Evolutionary conservation across 2,113 vertebrate species (phyloP).

Genomic region (Ascaphus truei): DNA sequence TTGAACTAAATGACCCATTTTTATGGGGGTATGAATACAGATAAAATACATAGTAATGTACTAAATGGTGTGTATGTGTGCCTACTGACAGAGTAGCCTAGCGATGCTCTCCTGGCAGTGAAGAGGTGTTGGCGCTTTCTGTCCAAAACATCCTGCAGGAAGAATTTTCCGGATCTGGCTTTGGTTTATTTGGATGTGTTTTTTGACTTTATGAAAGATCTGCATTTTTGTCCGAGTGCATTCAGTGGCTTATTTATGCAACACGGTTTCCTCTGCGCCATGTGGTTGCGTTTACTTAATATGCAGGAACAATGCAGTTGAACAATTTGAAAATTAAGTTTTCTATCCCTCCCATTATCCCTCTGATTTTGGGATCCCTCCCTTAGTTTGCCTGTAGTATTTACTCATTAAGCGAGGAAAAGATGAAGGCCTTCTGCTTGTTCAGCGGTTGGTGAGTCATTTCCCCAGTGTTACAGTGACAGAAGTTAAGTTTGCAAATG

Average conservation of each 20-base stretch:
- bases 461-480: neutral
- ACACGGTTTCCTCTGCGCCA: neutral
- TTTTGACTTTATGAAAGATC: neutral
- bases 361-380: too few relatives aligned
- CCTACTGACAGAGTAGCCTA: too few relatives aligned
- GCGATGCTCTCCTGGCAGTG: too few relatives aligned
- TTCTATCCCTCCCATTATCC: too few relatives aligned
- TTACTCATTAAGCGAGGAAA: neutral
- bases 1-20: too few relatives aligned
- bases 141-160: neutral
- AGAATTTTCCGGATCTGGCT: neutral
- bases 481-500: slow-evolving; percentile 2
- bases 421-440: neutral
- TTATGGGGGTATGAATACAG: too few relatives aligned
- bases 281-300: neutral
- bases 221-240: neutral
- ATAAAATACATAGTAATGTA: too few relatives aligned
- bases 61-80: too few relatives aligned
- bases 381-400: too few relatives aligned
- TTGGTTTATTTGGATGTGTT: neutral
- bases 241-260: neutral
- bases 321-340: too few relatives aligned
- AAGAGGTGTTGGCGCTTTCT: too few relatives aligned
- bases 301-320: neutral
- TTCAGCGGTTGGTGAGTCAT: slow-evolving; percentile 2